phyloP scores from a whole-genome alignment of 2,797 vertebrate species.

The Erethizon dorsatum region DNA sequence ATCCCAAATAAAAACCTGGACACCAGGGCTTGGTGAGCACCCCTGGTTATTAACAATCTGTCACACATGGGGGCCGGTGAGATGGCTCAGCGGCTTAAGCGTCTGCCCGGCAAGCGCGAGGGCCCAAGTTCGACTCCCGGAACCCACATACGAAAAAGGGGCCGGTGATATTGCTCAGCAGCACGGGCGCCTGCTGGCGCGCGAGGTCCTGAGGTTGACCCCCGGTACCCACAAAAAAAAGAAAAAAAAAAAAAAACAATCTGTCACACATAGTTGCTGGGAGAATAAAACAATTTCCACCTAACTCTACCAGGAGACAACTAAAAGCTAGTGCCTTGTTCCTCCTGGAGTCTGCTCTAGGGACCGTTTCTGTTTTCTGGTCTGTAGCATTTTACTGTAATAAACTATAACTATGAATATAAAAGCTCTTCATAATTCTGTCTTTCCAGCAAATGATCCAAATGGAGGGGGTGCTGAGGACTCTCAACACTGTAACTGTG shows the following conservation, averaged over 20 bases:
- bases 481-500: not conserved
- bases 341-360: not conserved
- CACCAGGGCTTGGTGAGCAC: not conserved
- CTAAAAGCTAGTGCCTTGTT: not conserved
- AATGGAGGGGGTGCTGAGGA: not conserved
- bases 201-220: too few relatives aligned
- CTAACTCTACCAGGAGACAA: not conserved
- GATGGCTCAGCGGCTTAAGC: too few relatives aligned
- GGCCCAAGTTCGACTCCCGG: too few relatives aligned
- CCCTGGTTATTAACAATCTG: not conserved
- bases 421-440: not conserved
- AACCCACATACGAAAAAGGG: too few relatives aligned
- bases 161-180: too few relatives aligned
- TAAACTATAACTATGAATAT: not conserved
- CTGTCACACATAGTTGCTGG: not conserved
- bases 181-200: too few relatives aligned
- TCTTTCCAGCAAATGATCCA: not conserved
- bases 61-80: not conserved
- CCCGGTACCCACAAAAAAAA: too few relatives aligned
- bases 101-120: too few relatives aligned
- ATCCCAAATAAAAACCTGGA: not conserved
- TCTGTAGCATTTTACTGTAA: not conserved
- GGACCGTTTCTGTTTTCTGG: not conserved
- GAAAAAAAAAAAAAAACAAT: not conserved
- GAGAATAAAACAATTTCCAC: not conserved